phyloP scores from a whole-genome alignment of 2,113 vertebrate species.

The Apteryx mantelli region DNA sequence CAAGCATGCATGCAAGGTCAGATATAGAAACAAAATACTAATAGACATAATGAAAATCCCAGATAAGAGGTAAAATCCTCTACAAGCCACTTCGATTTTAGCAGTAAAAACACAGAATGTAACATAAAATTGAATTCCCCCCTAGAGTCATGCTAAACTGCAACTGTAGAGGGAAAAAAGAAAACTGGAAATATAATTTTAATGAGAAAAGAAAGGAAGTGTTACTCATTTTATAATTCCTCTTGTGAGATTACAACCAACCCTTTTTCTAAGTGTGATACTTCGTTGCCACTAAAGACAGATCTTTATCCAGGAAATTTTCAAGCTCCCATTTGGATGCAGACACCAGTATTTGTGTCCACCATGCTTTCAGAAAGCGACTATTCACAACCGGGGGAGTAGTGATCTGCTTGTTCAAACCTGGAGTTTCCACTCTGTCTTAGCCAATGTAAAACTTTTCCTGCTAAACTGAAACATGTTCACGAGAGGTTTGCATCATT shows the following conservation, averaged over 20 bases:
- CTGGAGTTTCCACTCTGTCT: background rate
- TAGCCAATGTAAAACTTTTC: background rate
- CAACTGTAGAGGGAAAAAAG: constrained; percentile 16
- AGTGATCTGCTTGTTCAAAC: too few relatives aligned
- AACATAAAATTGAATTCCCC: constrained; percentile 25
- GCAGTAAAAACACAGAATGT: constrained; percentile 23
- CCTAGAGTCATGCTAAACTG: background rate
- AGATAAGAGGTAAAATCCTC: constrained; percentile 17
- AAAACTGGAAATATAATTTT: constrained; percentile 47
- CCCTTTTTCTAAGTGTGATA: background rate
- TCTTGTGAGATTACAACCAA: background rate
- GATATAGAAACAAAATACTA: background rate
- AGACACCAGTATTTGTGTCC: background rate
- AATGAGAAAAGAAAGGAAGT: constrained; percentile 36
- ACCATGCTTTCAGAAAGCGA: background rate
- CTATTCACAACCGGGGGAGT: background rate
- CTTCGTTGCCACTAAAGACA: background rate
- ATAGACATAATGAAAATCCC: background rate
- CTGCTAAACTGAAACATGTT: background rate
- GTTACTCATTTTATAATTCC: constrained; percentile 35
- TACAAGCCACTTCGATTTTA: background rate
- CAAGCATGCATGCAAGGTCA: background rate
- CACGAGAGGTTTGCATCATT: background rate
- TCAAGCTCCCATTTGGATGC: background rate
- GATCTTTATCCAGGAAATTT: background rate